A percentile compares a stretch with the other conserved stretches of the same genome.
Conservation (phyloP, 2,888 invertebrate genomes). For the Isoperla grammatica region DNA sequence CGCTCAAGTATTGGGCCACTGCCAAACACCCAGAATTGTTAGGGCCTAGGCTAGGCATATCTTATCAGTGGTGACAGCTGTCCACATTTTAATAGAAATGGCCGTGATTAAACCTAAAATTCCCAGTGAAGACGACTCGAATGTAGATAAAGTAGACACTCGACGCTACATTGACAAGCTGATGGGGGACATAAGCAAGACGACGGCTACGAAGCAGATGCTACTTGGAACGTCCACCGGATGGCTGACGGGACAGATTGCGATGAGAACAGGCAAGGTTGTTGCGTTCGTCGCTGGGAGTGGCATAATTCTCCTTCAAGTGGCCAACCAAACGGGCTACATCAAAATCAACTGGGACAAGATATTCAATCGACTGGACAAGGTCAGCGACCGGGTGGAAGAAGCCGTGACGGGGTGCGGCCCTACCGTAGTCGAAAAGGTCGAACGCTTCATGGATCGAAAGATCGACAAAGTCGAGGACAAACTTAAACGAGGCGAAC, state of each 20-base stretch:
- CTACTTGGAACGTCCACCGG: conserved; percentile 81
- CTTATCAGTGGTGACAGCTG: too few relatives aligned
- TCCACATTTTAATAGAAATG: too few relatives aligned
- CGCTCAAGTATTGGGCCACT: too few relatives aligned
- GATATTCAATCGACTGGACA: conserved; percentile 74
- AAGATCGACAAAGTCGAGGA: conserved; percentile 77
- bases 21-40: too few relatives aligned
- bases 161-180: conserved; percentile 55
- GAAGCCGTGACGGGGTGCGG: conserved; percentile 59
- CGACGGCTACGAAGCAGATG: conserved; percentile 82
- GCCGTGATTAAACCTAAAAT: too few relatives aligned
- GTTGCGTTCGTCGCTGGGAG: conserved; percentile 88
- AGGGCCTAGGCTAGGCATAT: too few relatives aligned
- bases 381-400: conserved; percentile 76
- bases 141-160: too few relatives aligned
- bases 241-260: conserved; percentile 85
- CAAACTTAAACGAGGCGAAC: conserved; percentile 61
- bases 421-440: conserved; percentile 30
- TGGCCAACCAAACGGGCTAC: conserved; percentile 91
- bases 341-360: conserved; percentile 89
- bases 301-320: conserved; percentile 79
- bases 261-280: conserved; percentile 88
- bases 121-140: too few relatives aligned
- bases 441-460: conserved; percentile 70
- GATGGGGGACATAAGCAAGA: conserved; percentile 74